Base-by-base conservation (phyloP, 2,888 invertebrate genomes). In the Luperina nickerlii region DNA sequence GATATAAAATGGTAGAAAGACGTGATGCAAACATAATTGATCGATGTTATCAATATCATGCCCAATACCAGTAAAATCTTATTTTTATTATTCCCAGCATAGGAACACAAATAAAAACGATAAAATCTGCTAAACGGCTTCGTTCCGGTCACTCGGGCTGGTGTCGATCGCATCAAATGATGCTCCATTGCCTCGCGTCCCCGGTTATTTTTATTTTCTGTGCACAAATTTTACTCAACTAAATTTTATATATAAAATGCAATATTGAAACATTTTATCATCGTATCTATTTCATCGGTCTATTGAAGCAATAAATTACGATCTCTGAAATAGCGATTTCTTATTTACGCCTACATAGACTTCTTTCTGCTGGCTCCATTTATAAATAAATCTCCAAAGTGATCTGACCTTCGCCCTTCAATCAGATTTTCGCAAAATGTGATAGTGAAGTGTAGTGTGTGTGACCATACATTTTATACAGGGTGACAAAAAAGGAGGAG, bases 91-190 rank as follows among this genome's bases (percentile, higher is more conserved):
- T 82, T 81, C 54, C 66, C 51, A 71, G 67, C 38, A 71, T 63
- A 72, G 71, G 62, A 74, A 84, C 74, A 75, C 81, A 72, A 81
- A 84, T 84, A 82, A 82, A 85, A 85, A 72, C 76, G 85, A 82
- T 85, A 85, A 83, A 85, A 85, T 82, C 82, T 79, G 74, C 79
- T 85, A 85, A 85, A 85, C 79, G 79, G 79, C 74, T 85, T 73
- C 78, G 76, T 85, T 85, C 86, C 86, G 86, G 86, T 86, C 83
- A 86, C 80, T 83, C 76, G 86, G 75, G 78, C 75, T 68, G 75
- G 86, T 80, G 85, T 86, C 86, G 83, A 85, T 85, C 85, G 80
- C 77, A 86, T 86, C 86, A 80, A 76, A 80, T 74, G 79, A 86
- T 83, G 83, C 80, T 76, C 86, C 86, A 83, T 78, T 85, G 86